Conservation (phyloP, 2,888 invertebrate genomes). For the Cryptocephalus moraei region DNA sequence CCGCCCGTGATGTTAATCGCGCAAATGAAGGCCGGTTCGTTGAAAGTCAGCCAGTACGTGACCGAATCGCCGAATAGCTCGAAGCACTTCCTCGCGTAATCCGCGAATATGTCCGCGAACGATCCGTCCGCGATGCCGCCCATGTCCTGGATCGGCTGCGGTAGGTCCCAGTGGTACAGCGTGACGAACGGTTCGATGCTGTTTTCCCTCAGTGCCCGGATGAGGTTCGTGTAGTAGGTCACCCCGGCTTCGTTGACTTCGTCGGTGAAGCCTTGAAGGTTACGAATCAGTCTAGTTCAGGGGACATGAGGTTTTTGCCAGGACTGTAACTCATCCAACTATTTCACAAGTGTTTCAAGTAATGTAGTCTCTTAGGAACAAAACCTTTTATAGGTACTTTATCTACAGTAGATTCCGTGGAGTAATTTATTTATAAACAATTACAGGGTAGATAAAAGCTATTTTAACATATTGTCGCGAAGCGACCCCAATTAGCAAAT, state of each 20-base stretch:
- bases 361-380: too few species aligned
- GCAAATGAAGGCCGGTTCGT: conserved; percentile 36
- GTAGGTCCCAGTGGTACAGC: conserved; percentile 44
- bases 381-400: too few species aligned
- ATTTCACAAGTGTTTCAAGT: too few species aligned
- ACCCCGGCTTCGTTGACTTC: conserved; percentile 58
- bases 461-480: too few species aligned
- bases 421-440: too few species aligned
- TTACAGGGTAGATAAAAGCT: too few species aligned
- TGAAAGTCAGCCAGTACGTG: conserved; percentile 43
- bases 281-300: too few species aligned
- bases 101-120: conserved; percentile 42
- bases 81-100: conserved; percentile 41
- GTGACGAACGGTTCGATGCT: conserved; percentile 49
- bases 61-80: conserved; percentile 26
- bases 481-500: too few species aligned
- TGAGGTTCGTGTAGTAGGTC: conserved; percentile 63
- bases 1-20: conserved; percentile 15
- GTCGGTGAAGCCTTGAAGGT: conserved; percentile 20
- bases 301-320: too few species aligned
- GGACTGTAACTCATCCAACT: too few species aligned
- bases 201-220: conserved; percentile 49
- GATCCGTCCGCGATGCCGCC: conserved; percentile 55
- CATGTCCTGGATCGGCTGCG: conserved; percentile 33
- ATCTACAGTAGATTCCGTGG: too few species aligned